Evolutionary conservation across 1,140 invertebrate species (phyloP).

Genomic region (Drosophila albomicans): DNA sequence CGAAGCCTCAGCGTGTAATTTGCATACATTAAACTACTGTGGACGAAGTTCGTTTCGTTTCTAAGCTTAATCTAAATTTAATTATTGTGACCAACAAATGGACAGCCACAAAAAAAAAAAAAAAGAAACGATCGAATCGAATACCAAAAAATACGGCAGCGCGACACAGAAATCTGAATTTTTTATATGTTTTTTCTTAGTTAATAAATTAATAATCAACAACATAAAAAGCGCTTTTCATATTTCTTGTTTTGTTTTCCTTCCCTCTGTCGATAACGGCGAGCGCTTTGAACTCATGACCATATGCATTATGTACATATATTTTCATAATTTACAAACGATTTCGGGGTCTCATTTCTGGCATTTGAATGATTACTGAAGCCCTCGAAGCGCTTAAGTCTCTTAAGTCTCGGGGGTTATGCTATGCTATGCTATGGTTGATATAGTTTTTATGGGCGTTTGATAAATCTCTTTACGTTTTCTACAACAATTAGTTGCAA

Average conservation of each 20-base stretch:
- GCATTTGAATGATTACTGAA: constrained; percentile 73
- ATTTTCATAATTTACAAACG: constrained; percentile 82
- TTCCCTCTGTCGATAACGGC: constrained; percentile 47
- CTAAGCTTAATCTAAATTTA: constrained; percentile 79
- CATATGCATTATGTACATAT: constrained; percentile 80
- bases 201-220: constrained; percentile 81
- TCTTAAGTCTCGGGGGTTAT: constrained; percentile 37
- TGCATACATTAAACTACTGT: constrained; percentile 83
- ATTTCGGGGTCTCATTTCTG: constrained; percentile 65
- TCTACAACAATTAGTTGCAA: constrained; percentile 79
- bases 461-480: constrained; percentile 78
- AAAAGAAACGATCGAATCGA: constrained; percentile 45
- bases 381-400: constrained; percentile 43
- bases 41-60: constrained; percentile 53
- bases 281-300: constrained; percentile 74
- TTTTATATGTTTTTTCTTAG: constrained; percentile 39
- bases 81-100: constrained; percentile 75
- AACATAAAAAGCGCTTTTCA: constrained; percentile 74
- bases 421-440: constrained; percentile 45
- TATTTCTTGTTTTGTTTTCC: constrained; percentile 55
- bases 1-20: constrained; percentile 68
- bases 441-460: constrained; percentile 81
- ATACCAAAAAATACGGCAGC: constrained; percentile 38
- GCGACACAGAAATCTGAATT: constrained; percentile 62
- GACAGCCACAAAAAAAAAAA: constrained; percentile 39